These are phyloP conservation scores for Cryptotermes secundus DNA, from an alignment of 1,140 invertebrate species.

Conservation along the genomic window DNA sequence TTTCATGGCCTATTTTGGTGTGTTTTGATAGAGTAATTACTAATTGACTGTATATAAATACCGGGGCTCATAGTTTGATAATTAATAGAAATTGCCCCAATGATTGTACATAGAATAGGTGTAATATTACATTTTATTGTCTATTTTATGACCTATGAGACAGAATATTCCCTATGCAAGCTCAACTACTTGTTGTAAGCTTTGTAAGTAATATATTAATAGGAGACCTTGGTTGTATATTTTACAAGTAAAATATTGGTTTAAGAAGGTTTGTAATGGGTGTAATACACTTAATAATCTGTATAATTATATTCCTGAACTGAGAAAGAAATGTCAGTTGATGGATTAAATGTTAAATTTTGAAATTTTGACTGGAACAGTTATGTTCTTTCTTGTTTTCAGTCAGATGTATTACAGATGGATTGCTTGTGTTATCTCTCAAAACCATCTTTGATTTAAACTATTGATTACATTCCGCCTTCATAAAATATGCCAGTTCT, in stretches of 20 bases:
- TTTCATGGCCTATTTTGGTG: constrained; percentile 16
- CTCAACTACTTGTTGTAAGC: not conserved
- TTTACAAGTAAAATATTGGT: not conserved
- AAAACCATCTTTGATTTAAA: too few relatives aligned
- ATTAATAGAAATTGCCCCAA: not conserved
- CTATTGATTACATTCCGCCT: too few relatives aligned
- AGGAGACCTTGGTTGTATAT: not conserved
- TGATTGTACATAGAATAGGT: not conserved
- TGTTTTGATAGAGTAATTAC: not conserved
- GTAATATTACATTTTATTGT: not conserved
- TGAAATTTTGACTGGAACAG: not conserved
- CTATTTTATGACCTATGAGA: not conserved
- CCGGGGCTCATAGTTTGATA: not conserved
- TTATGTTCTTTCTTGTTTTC: not conserved
- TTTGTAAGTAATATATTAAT: not conserved
- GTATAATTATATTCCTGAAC: not conserved
- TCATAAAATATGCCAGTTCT: not conserved
- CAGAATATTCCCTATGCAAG: not conserved
- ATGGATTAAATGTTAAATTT: not conserved
- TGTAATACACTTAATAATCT: not conserved
- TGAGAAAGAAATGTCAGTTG: not conserved
- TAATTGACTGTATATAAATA: not conserved
- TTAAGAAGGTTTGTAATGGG: not conserved
- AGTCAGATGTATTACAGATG: not conserved
- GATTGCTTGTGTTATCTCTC: too few relatives aligned